A percentile compares a stretch with the other conserved stretches of the same genome.
Conservation (phyloP, 2,113 vertebrate genomes). For the Tachuris rubrigastra region DNA sequence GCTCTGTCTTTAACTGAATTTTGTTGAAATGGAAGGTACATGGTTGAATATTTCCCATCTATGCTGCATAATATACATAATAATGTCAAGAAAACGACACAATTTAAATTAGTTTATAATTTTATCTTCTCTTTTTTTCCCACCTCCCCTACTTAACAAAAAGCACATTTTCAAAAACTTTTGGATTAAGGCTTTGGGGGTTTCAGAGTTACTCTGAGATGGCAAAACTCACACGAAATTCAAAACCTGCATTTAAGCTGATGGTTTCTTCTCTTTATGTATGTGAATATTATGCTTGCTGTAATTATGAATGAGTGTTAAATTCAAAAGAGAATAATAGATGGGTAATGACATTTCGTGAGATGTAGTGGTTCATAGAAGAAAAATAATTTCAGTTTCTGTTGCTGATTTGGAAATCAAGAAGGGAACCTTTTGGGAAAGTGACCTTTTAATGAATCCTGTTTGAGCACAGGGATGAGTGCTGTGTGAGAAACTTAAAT, state of each 20-base stretch:
- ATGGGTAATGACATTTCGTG: slow-evolving; percentile 21
- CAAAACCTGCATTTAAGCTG: not conserved
- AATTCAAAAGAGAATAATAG: slow-evolving; percentile 27
- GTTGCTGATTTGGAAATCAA: slow-evolving; percentile 23
- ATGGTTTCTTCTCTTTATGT: not conserved
- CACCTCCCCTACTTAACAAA: not conserved
- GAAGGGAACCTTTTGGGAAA: slow-evolving; percentile 16
- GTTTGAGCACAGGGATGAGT: not conserved
- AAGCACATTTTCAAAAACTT: not conserved
- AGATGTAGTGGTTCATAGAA: not conserved
- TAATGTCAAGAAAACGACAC: not conserved
- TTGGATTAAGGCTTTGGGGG: not conserved
- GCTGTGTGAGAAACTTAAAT: not conserved
- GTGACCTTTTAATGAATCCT: slow-evolving; percentile 23
- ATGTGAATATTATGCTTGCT: not conserved
- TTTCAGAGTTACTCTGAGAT: not conserved
- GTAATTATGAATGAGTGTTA: not conserved
- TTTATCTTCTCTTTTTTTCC: not conserved
- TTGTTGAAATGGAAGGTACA: not conserved
- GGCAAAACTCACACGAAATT: not conserved
- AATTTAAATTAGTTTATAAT: not conserved
- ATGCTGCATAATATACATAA: not conserved
- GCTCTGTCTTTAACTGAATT: not conserved
- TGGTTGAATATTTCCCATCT: not conserved
- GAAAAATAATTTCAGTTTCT: slow-evolving; percentile 27